A percentile compares a stretch with the other conserved stretches of the same genome.
Conservation (phyloP, 2,888 invertebrate genomes). For the Pristionchus mayeri region DNA sequence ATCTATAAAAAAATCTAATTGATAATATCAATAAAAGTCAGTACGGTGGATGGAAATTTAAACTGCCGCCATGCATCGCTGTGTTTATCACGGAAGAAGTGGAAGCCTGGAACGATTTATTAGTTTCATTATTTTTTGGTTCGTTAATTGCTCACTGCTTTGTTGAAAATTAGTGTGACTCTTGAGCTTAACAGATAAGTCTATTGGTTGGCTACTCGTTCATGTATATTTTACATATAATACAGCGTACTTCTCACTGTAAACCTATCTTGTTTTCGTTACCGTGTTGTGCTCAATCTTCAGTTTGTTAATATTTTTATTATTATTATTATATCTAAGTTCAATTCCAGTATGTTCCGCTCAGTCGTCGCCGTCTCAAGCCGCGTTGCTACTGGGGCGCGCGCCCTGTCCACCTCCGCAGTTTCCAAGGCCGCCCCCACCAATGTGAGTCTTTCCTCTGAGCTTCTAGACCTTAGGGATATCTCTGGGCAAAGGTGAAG, state of each 20-base stretch:
- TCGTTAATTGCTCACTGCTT: background rate
- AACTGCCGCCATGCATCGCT: background rate
- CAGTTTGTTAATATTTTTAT: background rate
- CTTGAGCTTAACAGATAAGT: no score
- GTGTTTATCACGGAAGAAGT: background rate
- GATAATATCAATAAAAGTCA: background rate
- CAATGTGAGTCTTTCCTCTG: background rate
- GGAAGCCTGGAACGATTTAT: background rate
- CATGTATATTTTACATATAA: no score
- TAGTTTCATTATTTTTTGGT: no score
- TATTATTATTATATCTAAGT: background rate
- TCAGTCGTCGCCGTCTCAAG: slow-evolving; percentile 38
- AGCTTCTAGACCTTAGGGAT: background rate
- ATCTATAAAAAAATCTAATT: background rate
- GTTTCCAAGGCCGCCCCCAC: slow-evolving; percentile 24
- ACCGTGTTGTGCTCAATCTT: background rate
- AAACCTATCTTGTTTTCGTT: background rate
- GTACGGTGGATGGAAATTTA: background rate
- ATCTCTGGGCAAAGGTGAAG: no score
- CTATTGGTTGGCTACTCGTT: no score
- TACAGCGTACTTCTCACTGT: no score
- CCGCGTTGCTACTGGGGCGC: slow-evolving; percentile 35
- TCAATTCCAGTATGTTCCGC: slow-evolving; percentile 19
- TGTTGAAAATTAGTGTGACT: no score
- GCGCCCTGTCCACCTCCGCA: slow-evolving; percentile 29